Evolutionary conservation across 2,113 vertebrate species (phyloP).

Genomic region (Anguilla japonica): DNA sequence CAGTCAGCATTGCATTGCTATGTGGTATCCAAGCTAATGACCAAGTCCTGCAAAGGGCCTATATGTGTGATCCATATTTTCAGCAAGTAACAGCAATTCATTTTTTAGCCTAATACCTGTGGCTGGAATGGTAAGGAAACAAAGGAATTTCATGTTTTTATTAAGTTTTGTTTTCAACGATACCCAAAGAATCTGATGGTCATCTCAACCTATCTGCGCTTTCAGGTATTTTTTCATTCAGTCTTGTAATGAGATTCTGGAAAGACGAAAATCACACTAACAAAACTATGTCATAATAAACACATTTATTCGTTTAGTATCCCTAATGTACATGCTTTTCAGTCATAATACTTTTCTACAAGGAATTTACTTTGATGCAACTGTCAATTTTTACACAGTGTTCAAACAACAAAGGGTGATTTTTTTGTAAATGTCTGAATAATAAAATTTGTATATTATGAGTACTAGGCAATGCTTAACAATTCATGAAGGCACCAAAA

Average conservation of each 20-base stretch:
- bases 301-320: neutral
- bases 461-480: conserved; percentile 26
- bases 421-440: conserved; percentile 8
- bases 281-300: neutral
- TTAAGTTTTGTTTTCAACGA: too few relatives aligned
- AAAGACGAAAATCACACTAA: neutral
- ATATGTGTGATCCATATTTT: too few relatives aligned
- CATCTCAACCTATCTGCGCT: neutral
- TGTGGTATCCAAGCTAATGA: too few relatives aligned
- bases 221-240: neutral
- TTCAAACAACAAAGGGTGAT: neutral
- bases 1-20: too few relatives aligned
- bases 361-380: conserved; percentile 9
- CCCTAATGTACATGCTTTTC: neutral
- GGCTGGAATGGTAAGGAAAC: too few relatives aligned
- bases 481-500: conserved; percentile 24
- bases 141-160: too few relatives aligned
- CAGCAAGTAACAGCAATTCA: too few relatives aligned
- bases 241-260: neutral
- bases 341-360: neutral
- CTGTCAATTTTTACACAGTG: neutral
- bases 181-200: too few relatives aligned
- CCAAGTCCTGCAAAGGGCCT: too few relatives aligned
- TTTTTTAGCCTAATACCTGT: too few relatives aligned
- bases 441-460: conserved; percentile 20